Base-by-base conservation (phyloP, 2,113 vertebrate genomes). In the Nansenia antarctica region DNA sequence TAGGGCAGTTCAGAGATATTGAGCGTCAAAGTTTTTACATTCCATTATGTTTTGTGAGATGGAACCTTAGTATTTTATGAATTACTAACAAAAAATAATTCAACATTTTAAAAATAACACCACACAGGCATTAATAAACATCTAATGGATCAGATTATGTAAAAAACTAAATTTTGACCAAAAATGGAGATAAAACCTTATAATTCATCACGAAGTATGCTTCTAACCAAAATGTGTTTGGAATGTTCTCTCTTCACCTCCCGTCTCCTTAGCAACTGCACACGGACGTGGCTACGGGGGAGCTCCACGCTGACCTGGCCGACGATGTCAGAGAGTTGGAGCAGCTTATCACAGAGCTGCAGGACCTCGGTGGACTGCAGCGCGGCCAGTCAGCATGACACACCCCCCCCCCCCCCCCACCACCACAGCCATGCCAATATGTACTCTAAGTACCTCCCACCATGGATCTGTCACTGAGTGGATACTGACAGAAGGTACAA, bases 221-320 rank as follows among this genome's bases (percentile, higher is more conserved):
- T 11, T 49, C 20, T 49, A 49, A 49, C 15, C 4, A 20, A 39
- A 6, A 5, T 35, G 34, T 29, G 24, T 34, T 32, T 20, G 18
- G 2, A 3, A 9, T 35, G 30, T 60, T 20, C 57, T 24, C 32
- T 20, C 31, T 69, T 64, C 0, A 54, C 12, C 3, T 62, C 20
- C 30, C 30, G 12, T 55, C 18, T 54, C 30, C 69, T 47, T 2
- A 99, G 98, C 95, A 98, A 84, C 86, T 89, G 74, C 96, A 96
- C 88, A 86, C 89, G 2, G 96, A 97, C 29, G 84, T 87, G 52
- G 78, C 79, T 22, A 94, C 90, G 1, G 94, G 93, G 30, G 91
- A 92, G 32, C 39, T 98, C 77, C 90, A 87, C 14, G 11, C 39
- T 0, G 94, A 95, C 34, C 82, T 99, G 75, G 86, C 84, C 70